A percentile compares a stretch with the other conserved stretches of the same genome.
Evolutionary conservation across 2,113 vertebrate species (phyloP).

Genomic region (Aphelocoma coerulescens): DNA sequence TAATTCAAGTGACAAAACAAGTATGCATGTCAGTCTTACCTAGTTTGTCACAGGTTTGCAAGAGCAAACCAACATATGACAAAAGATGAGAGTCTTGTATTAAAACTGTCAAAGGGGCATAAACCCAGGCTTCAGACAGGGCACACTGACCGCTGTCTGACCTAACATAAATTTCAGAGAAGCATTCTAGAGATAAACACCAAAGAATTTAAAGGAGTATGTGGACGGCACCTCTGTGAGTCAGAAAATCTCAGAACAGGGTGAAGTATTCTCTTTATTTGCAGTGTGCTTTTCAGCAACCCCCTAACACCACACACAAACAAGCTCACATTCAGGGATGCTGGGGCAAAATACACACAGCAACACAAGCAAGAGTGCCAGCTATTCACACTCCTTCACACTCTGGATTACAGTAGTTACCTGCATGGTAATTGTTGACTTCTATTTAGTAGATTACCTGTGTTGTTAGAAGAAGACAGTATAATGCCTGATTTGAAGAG

Average conservation of each 20-base stretch:
- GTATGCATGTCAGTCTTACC: neutral
- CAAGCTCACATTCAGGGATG: accelerated
- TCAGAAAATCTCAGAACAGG: neutral
- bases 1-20: neutral
- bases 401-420: neutral
- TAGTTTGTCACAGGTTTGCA: neutral
- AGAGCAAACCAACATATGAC: neutral
- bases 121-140: neutral
- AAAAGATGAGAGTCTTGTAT: neutral
- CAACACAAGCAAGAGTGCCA: accelerated
- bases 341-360: neutral
- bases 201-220: neutral
- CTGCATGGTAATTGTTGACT: neutral
- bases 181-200: slow-evolving; percentile 10
- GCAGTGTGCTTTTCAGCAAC: neutral
- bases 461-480: neutral
- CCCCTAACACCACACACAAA: neutral
- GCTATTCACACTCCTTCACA: neutral
- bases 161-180: neutral
- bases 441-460: neutral
- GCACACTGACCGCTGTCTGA: neutral
- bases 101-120: neutral
- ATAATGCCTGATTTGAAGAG: neutral
- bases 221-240: neutral
- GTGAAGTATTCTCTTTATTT: neutral